Evolutionary conservation across 1,140 invertebrate genomes (phyloP).

Genomic region (Nilaparvata lugens): DNA sequence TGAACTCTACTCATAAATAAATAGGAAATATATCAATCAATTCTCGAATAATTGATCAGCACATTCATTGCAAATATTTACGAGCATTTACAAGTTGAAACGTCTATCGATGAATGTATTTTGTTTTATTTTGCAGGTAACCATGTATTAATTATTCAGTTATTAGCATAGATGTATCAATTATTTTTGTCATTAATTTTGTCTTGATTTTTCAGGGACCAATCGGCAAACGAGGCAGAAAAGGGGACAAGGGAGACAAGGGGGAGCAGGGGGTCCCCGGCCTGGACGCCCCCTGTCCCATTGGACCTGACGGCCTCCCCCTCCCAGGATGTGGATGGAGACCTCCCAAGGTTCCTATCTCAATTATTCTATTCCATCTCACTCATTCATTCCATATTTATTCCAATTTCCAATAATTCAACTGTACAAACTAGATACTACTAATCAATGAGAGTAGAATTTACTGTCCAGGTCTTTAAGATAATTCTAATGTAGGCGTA

Average conservation of each 20-base stretch:
- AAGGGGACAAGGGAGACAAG: conserved; percentile 84
- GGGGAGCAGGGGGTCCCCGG: conserved; percentile 94
- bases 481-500: not conserved
- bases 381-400: too few species aligned
- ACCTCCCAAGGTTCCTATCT: conserved; percentile 57
- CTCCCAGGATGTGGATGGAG: conserved; percentile 91
- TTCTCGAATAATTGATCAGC: too few species aligned
- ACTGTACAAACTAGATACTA: not conserved
- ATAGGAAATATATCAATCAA: too few species aligned
- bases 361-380: not conserved
- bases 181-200: not conserved
- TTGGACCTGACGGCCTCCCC: conserved; percentile 87
- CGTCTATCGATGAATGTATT: not conserved
- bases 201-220: conserved; percentile 54
- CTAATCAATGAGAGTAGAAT: not conserved
- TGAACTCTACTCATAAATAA: too few species aligned
- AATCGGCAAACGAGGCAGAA: conserved; percentile 77
- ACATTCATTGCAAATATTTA: too few species aligned
- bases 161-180: not conserved
- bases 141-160: not conserved
- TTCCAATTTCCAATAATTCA: too few species aligned
- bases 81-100: not conserved
- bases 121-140: conserved; percentile 2
- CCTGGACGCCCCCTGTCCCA: conserved; percentile 91
- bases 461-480: not conserved